A percentile compares a stretch with the other conserved stretches of the same genome.
Conservation (phyloP, 2,797 vertebrate genomes). For the Sebastes vulpes region DNA sequence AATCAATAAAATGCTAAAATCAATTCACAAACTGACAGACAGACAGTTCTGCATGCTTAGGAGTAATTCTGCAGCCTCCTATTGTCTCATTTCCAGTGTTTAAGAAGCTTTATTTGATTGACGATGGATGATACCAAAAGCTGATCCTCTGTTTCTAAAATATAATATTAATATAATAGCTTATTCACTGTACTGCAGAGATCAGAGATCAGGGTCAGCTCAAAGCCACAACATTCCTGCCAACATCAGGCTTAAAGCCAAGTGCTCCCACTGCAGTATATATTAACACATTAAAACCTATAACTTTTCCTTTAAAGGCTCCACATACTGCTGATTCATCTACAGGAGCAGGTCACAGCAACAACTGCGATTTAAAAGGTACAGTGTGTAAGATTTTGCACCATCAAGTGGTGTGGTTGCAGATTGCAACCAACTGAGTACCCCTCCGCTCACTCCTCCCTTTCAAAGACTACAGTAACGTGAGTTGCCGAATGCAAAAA, state of each 20-base stretch:
- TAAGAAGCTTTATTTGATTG: neutral
- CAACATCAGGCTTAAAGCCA: slow-evolving; percentile 5
- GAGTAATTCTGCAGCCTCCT: neutral
- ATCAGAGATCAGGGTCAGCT: slow-evolving; percentile 2
- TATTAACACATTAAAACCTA: neutral
- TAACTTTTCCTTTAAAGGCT: neutral
- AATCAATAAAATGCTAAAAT: slow-evolving; percentile 23
- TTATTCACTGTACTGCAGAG: slow-evolving; percentile 3
- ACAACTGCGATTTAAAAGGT: neutral
- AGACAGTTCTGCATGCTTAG: neutral
- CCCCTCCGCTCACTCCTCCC: too few relatives aligned
- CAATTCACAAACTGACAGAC: neutral
- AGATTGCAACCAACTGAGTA: too few relatives aligned
- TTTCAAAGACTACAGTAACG: too few relatives aligned
- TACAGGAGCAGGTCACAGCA: neutral
- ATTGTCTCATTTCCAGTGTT: neutral
- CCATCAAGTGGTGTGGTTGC: too few relatives aligned
- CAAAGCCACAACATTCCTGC: slow-evolving; percentile 11
- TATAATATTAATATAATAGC: slow-evolving; percentile 15
- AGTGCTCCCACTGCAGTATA: slow-evolving; percentile 1
- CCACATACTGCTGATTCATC: neutral
- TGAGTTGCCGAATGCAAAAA: rapidly evolving
- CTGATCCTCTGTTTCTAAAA: neutral
- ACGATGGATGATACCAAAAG: neutral
- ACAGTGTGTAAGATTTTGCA: too few relatives aligned